phyloP scores from a whole-genome alignment of 2,888 invertebrate genomes.

The Baronia brevicornis region DNA sequence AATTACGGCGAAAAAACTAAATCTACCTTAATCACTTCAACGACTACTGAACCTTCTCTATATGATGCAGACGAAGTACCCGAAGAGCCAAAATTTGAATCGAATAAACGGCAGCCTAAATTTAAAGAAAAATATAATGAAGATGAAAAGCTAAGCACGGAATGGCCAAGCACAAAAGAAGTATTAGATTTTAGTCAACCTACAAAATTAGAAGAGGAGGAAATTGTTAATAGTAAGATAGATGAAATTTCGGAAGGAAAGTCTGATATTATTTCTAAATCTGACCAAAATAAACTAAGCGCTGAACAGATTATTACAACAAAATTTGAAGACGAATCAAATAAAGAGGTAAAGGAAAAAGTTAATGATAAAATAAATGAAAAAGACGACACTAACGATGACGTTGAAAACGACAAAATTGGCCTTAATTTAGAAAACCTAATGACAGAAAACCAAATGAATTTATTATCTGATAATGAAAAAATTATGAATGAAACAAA shows the following conservation, averaged over 20 bases:
- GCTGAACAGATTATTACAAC: too few species aligned
- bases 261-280: slow-evolving; percentile 37
- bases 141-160: too few species aligned
- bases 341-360: too few species aligned
- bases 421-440: too few species aligned
- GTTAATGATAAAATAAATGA: too few species aligned
- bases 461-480: too few species aligned
- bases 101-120: slow-evolving; percentile 9
- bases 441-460: too few species aligned
- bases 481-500: too few species aligned
- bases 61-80: slow-evolving; percentile 8
- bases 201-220: slow-evolving; percentile 30
- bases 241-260: slow-evolving; percentile 41
- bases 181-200: slow-evolving; percentile 20
- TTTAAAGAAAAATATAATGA: slow-evolving; percentile 1
- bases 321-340: too few species aligned
- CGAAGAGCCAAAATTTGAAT: slow-evolving; percentile 11
- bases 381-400: too few species aligned
- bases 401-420: too few species aligned
- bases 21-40: slow-evolving; percentile 3
- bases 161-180: too few species aligned
- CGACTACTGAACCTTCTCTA: slow-evolving; percentile 3
- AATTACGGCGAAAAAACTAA: slow-evolving; percentile 15
- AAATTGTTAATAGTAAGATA: slow-evolving; percentile 57
- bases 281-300: slow-evolving; percentile 36